Percentiles rank a stretch among this genome's conserved stretches.
These are phyloP conservation scores for Atrichornis clamosus DNA, from an alignment of 2,113 vertebrate species.

Conservation along the genomic window DNA sequence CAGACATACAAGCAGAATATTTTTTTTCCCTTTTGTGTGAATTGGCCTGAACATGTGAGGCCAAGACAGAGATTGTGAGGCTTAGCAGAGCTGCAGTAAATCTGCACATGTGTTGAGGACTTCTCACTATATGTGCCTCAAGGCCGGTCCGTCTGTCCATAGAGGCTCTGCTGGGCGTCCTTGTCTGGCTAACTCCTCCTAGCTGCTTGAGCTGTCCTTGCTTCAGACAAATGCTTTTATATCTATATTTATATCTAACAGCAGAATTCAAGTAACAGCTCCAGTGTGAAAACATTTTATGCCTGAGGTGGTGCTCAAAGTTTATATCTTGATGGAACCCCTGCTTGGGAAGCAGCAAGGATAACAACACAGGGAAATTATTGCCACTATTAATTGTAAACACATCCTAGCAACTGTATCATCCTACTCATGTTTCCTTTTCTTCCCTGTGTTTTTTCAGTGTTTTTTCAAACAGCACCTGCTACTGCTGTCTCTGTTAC, in stretches of 20 bases:
- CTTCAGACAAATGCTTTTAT: neutral
- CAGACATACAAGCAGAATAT: neutral
- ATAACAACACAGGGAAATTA: neutral
- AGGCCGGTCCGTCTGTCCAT: neutral
- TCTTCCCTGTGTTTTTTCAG: neutral
- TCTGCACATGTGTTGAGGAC: neutral
- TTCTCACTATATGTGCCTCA: neutral
- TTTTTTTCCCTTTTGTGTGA: neutral
- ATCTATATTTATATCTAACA: neutral
- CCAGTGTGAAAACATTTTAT: neutral
- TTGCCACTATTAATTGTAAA: neutral
- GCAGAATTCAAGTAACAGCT: neutral
- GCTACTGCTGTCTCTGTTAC: neutral
- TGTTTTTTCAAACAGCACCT: conserved; percentile 35
- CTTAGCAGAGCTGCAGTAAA: neutral
- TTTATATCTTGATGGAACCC: neutral
- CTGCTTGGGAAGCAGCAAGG: neutral
- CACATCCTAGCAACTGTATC: conserved; percentile 9
- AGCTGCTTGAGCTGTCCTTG: neutral
- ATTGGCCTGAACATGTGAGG: neutral
- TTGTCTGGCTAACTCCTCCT: neutral
- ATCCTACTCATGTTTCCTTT: neutral
- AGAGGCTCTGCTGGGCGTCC: neutral
- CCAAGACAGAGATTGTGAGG: neutral
- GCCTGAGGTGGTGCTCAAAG: neutral